A percentile compares a stretch with the other conserved stretches of the same genome.
Evolutionary conservation across 23 tunicate genomes (phyloP).

Genomic region (Ascidia mentula): DNA sequence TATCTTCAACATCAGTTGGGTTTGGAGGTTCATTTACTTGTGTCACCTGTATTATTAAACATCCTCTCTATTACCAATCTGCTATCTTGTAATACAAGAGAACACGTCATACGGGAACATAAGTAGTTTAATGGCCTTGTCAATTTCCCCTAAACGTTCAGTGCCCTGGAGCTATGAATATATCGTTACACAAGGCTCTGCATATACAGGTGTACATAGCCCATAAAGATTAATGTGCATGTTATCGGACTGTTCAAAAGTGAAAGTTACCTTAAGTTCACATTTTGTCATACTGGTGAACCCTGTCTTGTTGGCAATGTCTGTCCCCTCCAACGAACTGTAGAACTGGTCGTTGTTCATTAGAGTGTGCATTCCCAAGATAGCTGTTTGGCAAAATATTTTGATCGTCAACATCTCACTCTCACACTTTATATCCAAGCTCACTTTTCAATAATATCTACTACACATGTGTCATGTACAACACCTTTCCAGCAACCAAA

Average conservation of each 20-base stretch:
- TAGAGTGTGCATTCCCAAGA: conserved; percentile 84
- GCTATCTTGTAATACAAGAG: not conserved
- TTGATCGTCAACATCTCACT: not conserved
- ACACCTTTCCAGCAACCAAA: not conserved
- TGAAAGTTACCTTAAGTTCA: conserved; percentile 45
- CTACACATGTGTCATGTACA: not conserved
- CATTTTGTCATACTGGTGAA: conserved; percentile 74
- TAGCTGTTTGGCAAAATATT: conserved; percentile 25
- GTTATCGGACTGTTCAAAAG: not conserved
- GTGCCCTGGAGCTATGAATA: not conserved
- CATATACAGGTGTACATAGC: too few species aligned
- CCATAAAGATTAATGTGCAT: not conserved
- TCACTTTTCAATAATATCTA: not conserved
- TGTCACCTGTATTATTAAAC: conserved; percentile 23
- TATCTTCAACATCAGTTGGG: conserved; percentile 86
- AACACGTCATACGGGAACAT: not conserved
- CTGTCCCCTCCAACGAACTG: conserved; percentile 62
- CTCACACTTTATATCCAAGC: too few species aligned
- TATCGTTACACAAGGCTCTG: too few species aligned
- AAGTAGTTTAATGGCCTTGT: not conserved
- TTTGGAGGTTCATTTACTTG: conserved; percentile 80
- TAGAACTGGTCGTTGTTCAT: conserved; percentile 86
- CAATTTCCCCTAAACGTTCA: not conserved
- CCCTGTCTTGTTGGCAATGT: conserved; percentile 84
- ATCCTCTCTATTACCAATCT: not conserved